Base-by-base conservation (phyloP, 1,140 invertebrate species). In the Nomia melanderi region DNA sequence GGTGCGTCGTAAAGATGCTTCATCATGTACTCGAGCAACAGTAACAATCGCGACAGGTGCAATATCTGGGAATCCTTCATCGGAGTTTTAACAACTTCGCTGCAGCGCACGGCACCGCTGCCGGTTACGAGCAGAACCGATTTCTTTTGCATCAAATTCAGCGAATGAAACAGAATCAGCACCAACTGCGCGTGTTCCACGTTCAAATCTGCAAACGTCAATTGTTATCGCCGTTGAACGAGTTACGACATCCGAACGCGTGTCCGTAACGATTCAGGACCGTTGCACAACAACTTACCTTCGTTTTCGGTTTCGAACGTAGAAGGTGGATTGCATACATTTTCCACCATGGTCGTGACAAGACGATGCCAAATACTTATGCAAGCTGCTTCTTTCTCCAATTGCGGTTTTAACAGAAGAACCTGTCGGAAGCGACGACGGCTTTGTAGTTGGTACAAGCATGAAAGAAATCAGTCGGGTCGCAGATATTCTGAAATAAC, bases 131-230 rank as follows among this genome's bases (percentile, higher is more conserved):
- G 93, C n/a, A 99, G 92, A 0, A 99, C 96, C 4, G 96, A 96
- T 91, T 99, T 99, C 90, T 99, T 99, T 91, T 99, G 97, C 97
- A 98, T 98, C 33, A 99, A 92, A 86, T 97, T 98, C 33, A 99
- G 91, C 4, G 97, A 97, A 91, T 99, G 98, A 89, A 99, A 99
- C 1, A 99, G 92, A 89, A 99, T 98, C 0, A 99, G 93, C 77
- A 99, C 92, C 12, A 99, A 92, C 89, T 99, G 98, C 0, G 97
- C 96, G 92, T 99, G 98, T 90, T 99, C 98, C 12, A 99, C 97
- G 92, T 99, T 99, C 44, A 99, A 92, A 93, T 98, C 97, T 96
- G 92, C 54, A 31, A 66, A 39, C 8, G 17, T 47, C 20, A 9
- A 67, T n/a, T 27, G 33, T 39, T 4, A 23, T 4, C n/a, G 29